These are phyloP conservation scores for Tapirus terrestris DNA, from an alignment of 2,113 vertebrate genomes.

Conservation along the genomic window DNA sequence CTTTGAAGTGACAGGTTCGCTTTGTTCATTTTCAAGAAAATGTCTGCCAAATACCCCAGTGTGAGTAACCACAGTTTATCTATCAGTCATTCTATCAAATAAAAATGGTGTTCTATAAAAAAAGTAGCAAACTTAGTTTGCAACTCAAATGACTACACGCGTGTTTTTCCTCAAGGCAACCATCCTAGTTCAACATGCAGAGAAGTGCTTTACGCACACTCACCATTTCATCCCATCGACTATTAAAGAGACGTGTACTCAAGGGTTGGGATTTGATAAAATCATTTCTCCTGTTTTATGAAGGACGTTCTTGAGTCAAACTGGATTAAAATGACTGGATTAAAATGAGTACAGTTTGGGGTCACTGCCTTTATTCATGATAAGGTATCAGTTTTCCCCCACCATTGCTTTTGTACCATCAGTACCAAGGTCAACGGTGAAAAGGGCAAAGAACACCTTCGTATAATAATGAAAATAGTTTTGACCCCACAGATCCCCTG, in stretches of 20 bases:
- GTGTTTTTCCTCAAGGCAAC: background rate
- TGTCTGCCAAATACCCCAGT: background rate
- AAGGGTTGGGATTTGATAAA: slow-evolving; percentile 41
- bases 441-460: background rate
- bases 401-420: background rate
- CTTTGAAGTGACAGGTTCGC: slow-evolving; percentile 16
- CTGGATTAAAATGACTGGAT: background rate
- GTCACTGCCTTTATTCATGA: background rate
- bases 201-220: background rate
- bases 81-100: background rate
- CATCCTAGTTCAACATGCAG: background rate
- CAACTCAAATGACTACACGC: background rate
- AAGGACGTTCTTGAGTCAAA: background rate
- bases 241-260: background rate
- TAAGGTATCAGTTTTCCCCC: background rate
- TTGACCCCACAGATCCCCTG: background rate
- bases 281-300: background rate
- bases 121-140: background rate
- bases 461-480: background rate
- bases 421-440: background rate
- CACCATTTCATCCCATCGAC: background rate
- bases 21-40: slow-evolving; percentile 52
- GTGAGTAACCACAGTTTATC: background rate
- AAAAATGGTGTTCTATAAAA: background rate
- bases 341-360: background rate